These are phyloP conservation scores for Pararge aegeria DNA, from an alignment of 1,140 invertebrate genomes.

Conservation along the genomic window DNA sequence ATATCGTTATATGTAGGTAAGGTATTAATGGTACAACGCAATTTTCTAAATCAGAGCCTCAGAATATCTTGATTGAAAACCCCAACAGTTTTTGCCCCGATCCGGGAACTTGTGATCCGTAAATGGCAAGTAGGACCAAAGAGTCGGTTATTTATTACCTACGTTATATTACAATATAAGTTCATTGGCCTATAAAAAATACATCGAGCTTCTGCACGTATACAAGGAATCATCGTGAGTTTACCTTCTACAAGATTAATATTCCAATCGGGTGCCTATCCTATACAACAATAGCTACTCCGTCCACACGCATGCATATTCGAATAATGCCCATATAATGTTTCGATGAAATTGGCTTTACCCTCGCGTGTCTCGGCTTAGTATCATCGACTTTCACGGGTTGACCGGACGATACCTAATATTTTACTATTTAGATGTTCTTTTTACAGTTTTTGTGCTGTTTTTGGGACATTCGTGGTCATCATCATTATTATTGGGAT, in stretches of 20 bases:
- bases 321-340: slow-evolving; percentile 77
- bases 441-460: not conserved
- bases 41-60: too few relatives aligned
- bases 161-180: too few relatives aligned
- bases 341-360: slow-evolving; percentile 69
- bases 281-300: slow-evolving; percentile 68
- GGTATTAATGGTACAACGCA: too few relatives aligned
- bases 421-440: slow-evolving; percentile 5
- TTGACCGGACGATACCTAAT: slow-evolving; percentile 27
- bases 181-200: slow-evolving; percentile 61
- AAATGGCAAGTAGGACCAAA: too few relatives aligned
- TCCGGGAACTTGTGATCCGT: too few relatives aligned
- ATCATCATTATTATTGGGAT: not conserved
- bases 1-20: too few relatives aligned
- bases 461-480: not conserved
- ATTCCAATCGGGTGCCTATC: slow-evolving; percentile 62
- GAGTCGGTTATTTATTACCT: too few relatives aligned
- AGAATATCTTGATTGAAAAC: too few relatives aligned
- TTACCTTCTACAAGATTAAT: slow-evolving; percentile 68
- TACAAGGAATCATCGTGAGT: slow-evolving; percentile 38
- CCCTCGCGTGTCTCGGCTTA: slow-evolving; percentile 57
- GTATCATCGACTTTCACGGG: slow-evolving; percentile 60
- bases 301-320: slow-evolving; percentile 71
- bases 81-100: too few relatives aligned
- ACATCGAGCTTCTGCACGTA: slow-evolving; percentile 42